Evolutionary conservation across 2,888 invertebrate species (phyloP), one percentile per base, ranked within the genome.

Genomic region (Euplagia quadripunctaria): DNA sequence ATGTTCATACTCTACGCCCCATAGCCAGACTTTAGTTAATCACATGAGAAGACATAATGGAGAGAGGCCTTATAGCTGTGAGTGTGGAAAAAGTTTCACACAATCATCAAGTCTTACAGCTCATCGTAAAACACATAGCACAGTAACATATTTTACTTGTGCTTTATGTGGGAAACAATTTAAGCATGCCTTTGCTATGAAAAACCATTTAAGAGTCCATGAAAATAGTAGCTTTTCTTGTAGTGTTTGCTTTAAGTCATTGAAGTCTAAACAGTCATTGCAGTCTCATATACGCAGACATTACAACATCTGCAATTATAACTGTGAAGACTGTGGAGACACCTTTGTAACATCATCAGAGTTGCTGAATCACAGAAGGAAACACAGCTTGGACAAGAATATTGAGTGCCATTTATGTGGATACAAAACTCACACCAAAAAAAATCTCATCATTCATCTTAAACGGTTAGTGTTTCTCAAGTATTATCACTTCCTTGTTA

Each of bases 301-400:
- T 85, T 92, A 92, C 69, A 95, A 96, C 79, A 91, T 96, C 64
- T 89, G 89, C 66, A 94, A 96, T 81, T 96, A 89, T 74, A 96
- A 90, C 74, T 96, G 96, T 87, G 96, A 96, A 81, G 93, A 93
- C 61, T 96, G 96, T 87, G 96, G 96, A 16, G 90, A 90, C 64
- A 94, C 93, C 66, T 96, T 96, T 90, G 93, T 96, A 4, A 94
- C 96, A 64, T 90, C 91, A 68, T 93, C 95, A 43, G 96, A 96
- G 82, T 84, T 96, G 77, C 77, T 88, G n/a, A 95, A 93, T 79
- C 96, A 96, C 73, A 93, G 89, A 78, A 91, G 88, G 75, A 95
- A 90, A 79, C 96, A 96, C 82, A 89, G 77, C 66, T 70, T 77
- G 16, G 83, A 88, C 14, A 94, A 93, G 77, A 90, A 86, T 74